Base-by-base conservation (phyloP, 2,113 vertebrate genomes). In the Gorilla gorilla region DNA sequence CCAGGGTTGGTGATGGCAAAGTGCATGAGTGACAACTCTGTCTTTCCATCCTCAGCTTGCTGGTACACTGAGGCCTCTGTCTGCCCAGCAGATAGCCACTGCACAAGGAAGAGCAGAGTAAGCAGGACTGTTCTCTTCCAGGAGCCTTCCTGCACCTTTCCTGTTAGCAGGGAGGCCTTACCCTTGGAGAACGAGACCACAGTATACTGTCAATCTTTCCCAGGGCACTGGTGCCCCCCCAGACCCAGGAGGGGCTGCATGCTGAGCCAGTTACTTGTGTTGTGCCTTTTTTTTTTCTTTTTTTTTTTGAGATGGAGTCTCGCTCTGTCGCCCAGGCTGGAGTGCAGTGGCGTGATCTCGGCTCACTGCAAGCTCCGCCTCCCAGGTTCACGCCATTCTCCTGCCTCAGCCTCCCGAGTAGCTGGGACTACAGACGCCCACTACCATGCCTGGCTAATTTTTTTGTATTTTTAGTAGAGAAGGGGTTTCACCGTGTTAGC, bases 1-100 rank as follows among this genome's bases (percentile, higher is more conserved):
- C 99, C 99, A 20, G 99, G 99, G 96, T 99, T 99, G 80, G 99
- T 99, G 98, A 99, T 99, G 96, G 99, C 99, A 86, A 99, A 99
- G 98, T 99, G 99, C 99, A 99, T 99, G 95, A 99, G 99, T 1
- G 99, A 99, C 94, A 99, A 97, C 97, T 99, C 99, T 0, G 99
- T 99, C 98, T 99, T 99, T 80, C 99, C 99, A 0, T 99, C 99
- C 96, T 99, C 99, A 0, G 99, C 99, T 98, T 99, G 99, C 97
- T 99, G 99, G 98, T 99, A 99, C 96, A 99, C 99, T 8, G 99
- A 99, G 6, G 99, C 99, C 97, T 99, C 99, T 0, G 99, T 99
- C 99, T 99, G 99, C 14, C 99, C 99, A 9, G 98, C 99, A 0
- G 99, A 99, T 98, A 99, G 99, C 99, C 99, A 99, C 99, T 99